These are phyloP conservation scores for Nyctibius bracteatus DNA, from an alignment of 2,113 vertebrate genomes.

Conservation along the genomic window DNA sequence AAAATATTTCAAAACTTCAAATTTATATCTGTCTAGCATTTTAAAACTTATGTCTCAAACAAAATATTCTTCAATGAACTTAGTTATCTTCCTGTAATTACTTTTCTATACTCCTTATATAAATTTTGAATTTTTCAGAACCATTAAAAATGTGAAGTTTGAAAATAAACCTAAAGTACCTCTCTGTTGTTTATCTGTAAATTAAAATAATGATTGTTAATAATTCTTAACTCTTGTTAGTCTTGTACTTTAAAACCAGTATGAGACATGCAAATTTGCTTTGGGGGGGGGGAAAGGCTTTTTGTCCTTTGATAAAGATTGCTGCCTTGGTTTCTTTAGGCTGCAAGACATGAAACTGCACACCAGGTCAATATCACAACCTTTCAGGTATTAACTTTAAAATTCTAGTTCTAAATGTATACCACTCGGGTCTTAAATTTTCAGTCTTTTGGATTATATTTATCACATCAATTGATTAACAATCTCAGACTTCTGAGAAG, in stretches of 20 bases:
- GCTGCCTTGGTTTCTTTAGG: conserved; percentile 66
- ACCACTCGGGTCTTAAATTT: background rate
- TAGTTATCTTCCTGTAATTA: background rate
- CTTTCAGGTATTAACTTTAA: conserved; percentile 80
- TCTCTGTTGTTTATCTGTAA: background rate
- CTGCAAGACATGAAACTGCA: conserved; percentile 82
- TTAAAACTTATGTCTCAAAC: background rate
- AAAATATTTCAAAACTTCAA: background rate
- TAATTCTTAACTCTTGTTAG: background rate
- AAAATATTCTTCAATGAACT: background rate
- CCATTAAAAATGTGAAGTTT: background rate
- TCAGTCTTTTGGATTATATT: background rate
- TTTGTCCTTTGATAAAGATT: background rate
- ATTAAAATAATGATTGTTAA: background rate
- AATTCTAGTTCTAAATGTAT: background rate
- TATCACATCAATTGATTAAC: background rate
- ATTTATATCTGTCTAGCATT: background rate
- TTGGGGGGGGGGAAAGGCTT: background rate
- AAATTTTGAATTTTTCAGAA: background rate
- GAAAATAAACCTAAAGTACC: background rate
- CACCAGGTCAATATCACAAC: conserved; percentile 78
- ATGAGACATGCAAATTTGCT: background rate
- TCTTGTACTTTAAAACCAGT: background rate
- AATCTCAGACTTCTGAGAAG: background rate
- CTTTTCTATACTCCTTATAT: background rate